Evolutionary conservation across 1,140 invertebrate species (phyloP).

Genomic region (Anagrus nilaparvatae): DNA sequence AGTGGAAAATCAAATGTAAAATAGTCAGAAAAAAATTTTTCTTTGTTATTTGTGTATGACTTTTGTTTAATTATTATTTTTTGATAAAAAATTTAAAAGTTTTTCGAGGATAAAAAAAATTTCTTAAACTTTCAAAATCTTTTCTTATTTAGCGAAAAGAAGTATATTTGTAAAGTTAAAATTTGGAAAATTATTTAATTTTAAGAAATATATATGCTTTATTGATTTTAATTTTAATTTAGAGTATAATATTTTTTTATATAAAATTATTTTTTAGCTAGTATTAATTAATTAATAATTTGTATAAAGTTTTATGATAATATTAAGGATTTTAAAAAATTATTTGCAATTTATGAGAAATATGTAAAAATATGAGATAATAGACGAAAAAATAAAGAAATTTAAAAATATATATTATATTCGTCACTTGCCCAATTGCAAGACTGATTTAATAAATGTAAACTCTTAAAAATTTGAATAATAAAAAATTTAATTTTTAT

Average conservation of each 20-base stretch:
- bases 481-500: neutral
- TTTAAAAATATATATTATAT: neutral
- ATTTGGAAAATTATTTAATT: too few species aligned
- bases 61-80: slow-evolving; percentile 32
- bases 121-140: slow-evolving; percentile 9
- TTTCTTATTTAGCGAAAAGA: too few species aligned
- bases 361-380: neutral
- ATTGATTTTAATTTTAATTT: slow-evolving; percentile 4
- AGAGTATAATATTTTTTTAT: too few species aligned
- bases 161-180: too few species aligned
- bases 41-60: neutral
- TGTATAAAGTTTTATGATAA: neutral
- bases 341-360: slow-evolving; percentile 3
- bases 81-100: slow-evolving; percentile 28
- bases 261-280: neutral
- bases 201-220: neutral
- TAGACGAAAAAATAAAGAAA: neutral
- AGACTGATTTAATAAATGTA: slow-evolving; percentile 15
- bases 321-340: neutral
- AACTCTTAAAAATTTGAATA: neutral
- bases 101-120: slow-evolving; percentile 14
- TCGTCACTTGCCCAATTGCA: slow-evolving; percentile 11
- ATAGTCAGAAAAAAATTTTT: neutral
- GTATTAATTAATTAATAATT: neutral
- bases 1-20: neutral